phyloP scores from a whole-genome alignment of 2,888 invertebrate species.

The Xestia xanthographa region DNA sequence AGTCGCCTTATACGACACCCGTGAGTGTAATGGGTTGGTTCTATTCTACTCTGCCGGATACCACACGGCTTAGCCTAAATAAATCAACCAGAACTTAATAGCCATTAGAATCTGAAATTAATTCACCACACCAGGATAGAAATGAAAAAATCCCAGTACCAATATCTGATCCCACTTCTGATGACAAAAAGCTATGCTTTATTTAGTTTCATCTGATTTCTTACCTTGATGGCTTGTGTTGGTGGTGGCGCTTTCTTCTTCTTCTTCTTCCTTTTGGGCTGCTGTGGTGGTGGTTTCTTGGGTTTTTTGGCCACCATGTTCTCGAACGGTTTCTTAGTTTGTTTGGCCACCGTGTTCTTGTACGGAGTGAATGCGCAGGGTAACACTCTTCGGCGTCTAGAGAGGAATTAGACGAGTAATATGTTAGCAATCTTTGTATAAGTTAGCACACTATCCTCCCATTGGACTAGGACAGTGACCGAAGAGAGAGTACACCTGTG shows the following conservation, averaged over 20 bases:
- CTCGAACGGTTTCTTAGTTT: constrained; percentile 67
- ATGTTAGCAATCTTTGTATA: not conserved
- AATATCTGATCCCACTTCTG: constrained; percentile 6
- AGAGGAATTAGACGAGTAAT: not conserved
- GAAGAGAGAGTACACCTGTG: not conserved
- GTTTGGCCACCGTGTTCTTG: constrained; percentile 66
- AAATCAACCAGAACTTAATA: not conserved
- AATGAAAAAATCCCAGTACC: not conserved
- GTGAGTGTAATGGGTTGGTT: no score
- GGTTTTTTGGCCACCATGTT: constrained; percentile 67
- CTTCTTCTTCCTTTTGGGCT: not conserved
- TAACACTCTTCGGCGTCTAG: constrained; percentile 76
- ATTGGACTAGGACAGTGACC: not conserved
- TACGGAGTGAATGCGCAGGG: constrained; percentile 83
- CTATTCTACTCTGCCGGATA: no score
- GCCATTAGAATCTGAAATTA: not conserved
- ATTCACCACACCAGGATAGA: constrained; percentile 1
- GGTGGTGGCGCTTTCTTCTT: not conserved
- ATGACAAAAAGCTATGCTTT: not conserved
- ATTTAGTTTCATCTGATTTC: not conserved
- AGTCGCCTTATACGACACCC: no score
- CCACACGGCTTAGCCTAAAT: no score
- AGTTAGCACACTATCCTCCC: not conserved
- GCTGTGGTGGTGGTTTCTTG: constrained; percentile 15
- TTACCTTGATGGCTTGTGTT: constrained; percentile 82